A percentile compares a stretch with the other conserved stretches of the same genome.
Conservation (phyloP, 2,113 vertebrate species). For the Notiomystis cincta region DNA sequence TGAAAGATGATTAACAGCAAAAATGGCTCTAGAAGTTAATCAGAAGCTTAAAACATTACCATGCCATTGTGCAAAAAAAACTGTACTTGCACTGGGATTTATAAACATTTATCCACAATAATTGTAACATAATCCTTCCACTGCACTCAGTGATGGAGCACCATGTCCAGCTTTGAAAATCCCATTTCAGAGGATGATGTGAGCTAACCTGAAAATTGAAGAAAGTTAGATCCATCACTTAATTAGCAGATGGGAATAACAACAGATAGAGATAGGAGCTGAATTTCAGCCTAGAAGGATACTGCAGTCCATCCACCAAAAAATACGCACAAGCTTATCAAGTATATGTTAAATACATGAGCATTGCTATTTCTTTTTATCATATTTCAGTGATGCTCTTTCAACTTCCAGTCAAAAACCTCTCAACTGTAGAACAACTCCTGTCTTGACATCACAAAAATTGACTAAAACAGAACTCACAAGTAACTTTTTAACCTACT, state of each 20-base stretch:
- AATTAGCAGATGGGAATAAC: neutral
- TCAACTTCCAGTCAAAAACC: neutral
- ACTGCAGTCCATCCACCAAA: neutral
- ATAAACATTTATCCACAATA: neutral
- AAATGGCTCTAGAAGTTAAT: neutral
- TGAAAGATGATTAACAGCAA: neutral
- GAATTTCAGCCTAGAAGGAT: neutral
- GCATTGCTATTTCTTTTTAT: neutral
- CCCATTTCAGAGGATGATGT: neutral
- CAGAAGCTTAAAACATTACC: neutral
- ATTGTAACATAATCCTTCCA: neutral
- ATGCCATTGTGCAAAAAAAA: neutral
- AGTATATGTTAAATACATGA: neutral
- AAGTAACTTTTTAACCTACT: neutral
- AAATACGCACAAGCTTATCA: neutral
- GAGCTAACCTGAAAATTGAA: neutral
- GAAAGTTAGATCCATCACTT: neutral
- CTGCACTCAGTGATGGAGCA: neutral
- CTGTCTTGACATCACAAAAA: neutral
- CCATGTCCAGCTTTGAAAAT: neutral
- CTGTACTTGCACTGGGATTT: neutral
- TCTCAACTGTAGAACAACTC: neutral
- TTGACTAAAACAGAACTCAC: neutral
- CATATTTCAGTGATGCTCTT: neutral
- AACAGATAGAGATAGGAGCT: neutral